Base-by-base conservation (phyloP, 2,888 invertebrate genomes). In the Cheilosia grossa region DNA sequence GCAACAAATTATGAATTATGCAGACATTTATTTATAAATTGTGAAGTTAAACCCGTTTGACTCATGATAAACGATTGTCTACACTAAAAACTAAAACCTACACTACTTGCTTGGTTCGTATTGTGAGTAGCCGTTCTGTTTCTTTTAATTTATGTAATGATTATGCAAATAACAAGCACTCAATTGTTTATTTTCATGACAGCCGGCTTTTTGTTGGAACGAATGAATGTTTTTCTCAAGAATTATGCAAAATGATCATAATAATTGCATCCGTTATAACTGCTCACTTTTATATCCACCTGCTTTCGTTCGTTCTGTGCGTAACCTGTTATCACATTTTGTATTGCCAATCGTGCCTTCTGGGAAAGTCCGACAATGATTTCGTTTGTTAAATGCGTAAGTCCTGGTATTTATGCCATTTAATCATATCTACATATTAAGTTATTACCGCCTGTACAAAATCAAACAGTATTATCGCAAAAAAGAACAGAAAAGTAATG, bases 381-480 rank as follows among this genome's bases (percentile, higher is more conserved):
- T 37, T 37, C 1, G 13, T 37, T 37, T 37, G 13, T 13, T 37
- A 37, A 37, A 37, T 13, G 10, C 37, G 4, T 37, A 13, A 37
- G 3, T 37, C 37, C 13, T 4, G 3, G 13, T 4, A 13, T 10
- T 33, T 33, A 10, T 33, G 33, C 27, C 27, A 27, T 1, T 27
- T 27, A 6, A 27, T 27, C 0, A 6, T 0, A n/a, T n/a, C n/a
- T n/a, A 27, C 27, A 7, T 33, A 30, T 30, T 61, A 27, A 44
- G 19, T 47, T 61, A 61, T 33, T 19, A 63, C 47, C 30, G 5
- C 24, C 40, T 37, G 17, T 66, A 56, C 56, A 49, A 21, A 56
- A 56, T 56, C 37, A 3, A 49, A 15, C 27, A 27, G 64, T 33
- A 33, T 49, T 66, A 66, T 47, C 49, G 37, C 30, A 5, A 30